These are phyloP conservation scores for Dione juno DNA, from an alignment of 2,888 invertebrate genomes.

Conservation along the genomic window DNA sequence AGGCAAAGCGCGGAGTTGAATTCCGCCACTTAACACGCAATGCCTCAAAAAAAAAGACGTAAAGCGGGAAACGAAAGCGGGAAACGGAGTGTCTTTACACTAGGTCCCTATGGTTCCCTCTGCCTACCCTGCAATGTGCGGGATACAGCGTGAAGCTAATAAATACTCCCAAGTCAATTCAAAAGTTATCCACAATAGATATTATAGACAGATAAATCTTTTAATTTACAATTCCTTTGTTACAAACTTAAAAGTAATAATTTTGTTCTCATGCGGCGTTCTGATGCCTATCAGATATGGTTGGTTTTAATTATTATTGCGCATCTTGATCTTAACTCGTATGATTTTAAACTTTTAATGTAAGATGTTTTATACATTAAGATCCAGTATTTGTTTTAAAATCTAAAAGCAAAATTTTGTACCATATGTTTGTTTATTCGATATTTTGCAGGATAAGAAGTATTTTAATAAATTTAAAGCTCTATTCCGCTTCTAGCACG, in stretches of 20 bases:
- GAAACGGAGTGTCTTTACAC: too few relatives aligned
- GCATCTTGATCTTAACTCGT: constrained; percentile 30
- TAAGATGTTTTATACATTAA: neutral
- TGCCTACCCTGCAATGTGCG: too few relatives aligned
- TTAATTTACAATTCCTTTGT: constrained; percentile 37
- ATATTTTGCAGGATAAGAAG: too few relatives aligned
- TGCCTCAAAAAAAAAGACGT: too few relatives aligned
- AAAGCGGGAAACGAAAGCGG: too few relatives aligned
- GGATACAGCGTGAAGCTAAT: neutral
- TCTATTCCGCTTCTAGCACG: too few relatives aligned
- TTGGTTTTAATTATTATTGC: constrained; percentile 39
- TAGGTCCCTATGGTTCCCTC: too few relatives aligned
- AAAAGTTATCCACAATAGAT: constrained; percentile 18
- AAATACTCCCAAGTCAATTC: constrained; percentile 8
- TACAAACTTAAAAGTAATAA: constrained; percentile 37
- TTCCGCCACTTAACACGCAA: too few relatives aligned
- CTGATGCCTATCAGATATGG: constrained; percentile 37
- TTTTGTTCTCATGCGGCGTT: constrained; percentile 37
- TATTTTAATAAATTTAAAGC: too few relatives aligned
- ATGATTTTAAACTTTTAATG: constrained; percentile 10
- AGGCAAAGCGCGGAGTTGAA: too few relatives aligned
- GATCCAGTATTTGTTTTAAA: neutral
- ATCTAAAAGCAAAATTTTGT: too few relatives aligned
- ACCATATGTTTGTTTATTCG: too few relatives aligned
- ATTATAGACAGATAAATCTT: constrained; percentile 23